Evolutionary conservation across 2,113 vertebrate genomes (phyloP).

Genomic region (Charadrius vociferus): DNA sequence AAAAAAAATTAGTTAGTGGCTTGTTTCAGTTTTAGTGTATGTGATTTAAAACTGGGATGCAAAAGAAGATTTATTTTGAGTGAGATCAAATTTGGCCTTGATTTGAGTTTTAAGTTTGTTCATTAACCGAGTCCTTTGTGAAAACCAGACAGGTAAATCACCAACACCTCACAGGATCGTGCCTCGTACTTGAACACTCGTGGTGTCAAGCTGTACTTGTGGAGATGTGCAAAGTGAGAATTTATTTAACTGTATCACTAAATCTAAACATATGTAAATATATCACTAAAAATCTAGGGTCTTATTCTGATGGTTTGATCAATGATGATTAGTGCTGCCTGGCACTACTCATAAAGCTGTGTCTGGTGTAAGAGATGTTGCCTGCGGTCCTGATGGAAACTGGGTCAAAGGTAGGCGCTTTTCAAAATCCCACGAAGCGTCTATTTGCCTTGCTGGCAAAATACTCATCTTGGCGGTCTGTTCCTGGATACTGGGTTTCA

Average conservation of each 20-base stretch:
- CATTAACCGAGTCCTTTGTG: neutral
- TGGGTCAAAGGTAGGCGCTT: neutral
- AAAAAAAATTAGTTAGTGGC: neutral
- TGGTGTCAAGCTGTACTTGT: neutral
- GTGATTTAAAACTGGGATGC: neutral
- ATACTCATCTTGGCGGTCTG: neutral
- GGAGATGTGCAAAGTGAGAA: neutral
- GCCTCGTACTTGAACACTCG: neutral
- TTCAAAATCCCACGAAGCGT: neutral
- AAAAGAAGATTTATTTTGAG: neutral
- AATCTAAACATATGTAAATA: neutral
- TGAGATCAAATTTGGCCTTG: neutral
- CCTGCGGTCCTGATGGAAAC: accelerated
- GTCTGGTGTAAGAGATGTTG: neutral
- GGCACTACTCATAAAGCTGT: neutral
- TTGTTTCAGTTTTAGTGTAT: neutral
- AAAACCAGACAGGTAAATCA: neutral
- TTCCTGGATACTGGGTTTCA: neutral
- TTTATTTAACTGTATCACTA: neutral
- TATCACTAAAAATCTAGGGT: neutral
- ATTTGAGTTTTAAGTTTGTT: neutral
- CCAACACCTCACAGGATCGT: neutral
- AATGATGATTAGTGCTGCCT: neutral
- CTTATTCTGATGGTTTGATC: neutral
- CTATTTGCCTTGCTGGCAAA: neutral